Percentiles rank a stretch among this genome's conserved stretches.
phyloP scores from a whole-genome alignment of 1,140 invertebrate species.

The Drosophila virilis region DNA sequence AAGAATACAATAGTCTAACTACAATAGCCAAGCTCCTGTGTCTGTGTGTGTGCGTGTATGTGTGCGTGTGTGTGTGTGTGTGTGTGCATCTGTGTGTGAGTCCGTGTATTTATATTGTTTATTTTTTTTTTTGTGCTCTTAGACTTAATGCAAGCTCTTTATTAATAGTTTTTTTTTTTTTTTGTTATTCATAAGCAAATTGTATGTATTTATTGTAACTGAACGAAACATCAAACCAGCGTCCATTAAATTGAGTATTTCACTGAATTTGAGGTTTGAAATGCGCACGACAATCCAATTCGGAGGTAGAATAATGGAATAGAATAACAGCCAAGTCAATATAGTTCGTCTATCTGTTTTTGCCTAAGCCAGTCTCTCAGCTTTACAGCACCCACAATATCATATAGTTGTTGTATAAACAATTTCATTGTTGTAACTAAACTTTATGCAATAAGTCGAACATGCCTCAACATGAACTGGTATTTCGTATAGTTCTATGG shows the following conservation, averaged over 20 bases:
- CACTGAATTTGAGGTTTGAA: background rate
- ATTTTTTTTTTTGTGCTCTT: background rate
- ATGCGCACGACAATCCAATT: background rate
- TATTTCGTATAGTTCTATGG: too few relatives aligned
- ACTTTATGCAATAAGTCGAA: too few relatives aligned
- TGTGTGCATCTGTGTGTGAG: background rate
- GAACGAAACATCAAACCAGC: slow-evolving; percentile 20
- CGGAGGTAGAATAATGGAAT: too few relatives aligned
- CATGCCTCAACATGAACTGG: too few relatives aligned
- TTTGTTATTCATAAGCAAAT: slow-evolving; percentile 37
- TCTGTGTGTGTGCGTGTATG: background rate
- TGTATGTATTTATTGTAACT: slow-evolving; percentile 61
- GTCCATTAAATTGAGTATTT: slow-evolving; percentile 40
- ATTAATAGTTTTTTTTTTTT: slow-evolving; percentile 41
- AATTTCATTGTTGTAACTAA: too few relatives aligned
- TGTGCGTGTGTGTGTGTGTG: background rate
- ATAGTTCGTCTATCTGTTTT: too few relatives aligned
- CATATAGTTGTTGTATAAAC: too few relatives aligned
- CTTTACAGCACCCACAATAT: too few relatives aligned
- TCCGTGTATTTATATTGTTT: slow-evolving; percentile 7
- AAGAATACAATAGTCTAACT: slow-evolving; percentile 84
- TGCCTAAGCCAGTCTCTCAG: too few relatives aligned
- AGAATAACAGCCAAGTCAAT: too few relatives aligned
- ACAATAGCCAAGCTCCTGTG: background rate
- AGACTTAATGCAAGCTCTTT: slow-evolving; percentile 12